Percentiles rank a stretch among this genome's conserved stretches.
These are phyloP conservation scores for Macrochelys suwanniensis DNA, from an alignment of 2,797 vertebrate species.

Conservation along the genomic window DNA sequence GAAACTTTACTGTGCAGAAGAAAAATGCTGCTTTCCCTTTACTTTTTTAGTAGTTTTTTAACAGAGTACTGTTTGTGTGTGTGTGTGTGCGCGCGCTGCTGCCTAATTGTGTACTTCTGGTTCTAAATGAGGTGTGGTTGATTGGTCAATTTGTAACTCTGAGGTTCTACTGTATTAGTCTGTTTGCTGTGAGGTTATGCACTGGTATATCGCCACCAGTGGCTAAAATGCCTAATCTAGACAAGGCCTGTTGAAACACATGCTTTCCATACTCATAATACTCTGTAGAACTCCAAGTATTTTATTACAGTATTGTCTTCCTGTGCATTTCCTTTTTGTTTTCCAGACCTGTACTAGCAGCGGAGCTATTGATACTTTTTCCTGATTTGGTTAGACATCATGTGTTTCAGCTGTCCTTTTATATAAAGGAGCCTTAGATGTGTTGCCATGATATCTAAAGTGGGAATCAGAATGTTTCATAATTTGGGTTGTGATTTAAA, in stretches of 20 bases:
- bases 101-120: no score
- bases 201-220: no score
- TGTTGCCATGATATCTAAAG: not conserved
- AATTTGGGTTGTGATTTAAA: not conserved
- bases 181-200: no score
- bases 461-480: not conserved
- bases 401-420: not conserved
- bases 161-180: no score
- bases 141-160: no score
- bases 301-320: not conserved
- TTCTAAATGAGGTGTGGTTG: no score
- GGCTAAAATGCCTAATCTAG: not conserved
- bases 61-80: no score
- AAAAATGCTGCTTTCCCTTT: no score
- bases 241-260: not conserved
- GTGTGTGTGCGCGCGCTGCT: no score
- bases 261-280: not conserved
- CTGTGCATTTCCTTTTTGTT: not conserved
- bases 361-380: not conserved
- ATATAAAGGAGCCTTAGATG: not conserved
- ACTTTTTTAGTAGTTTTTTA: no score
- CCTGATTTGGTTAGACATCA: not conserved
- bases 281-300: not conserved
- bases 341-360: not conserved
- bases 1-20: no score